Evolutionary conservation across 1,140 invertebrate genomes (phyloP), one percentile per base, ranked within the genome.

Genomic region (Bombus sylvicola): DNA sequence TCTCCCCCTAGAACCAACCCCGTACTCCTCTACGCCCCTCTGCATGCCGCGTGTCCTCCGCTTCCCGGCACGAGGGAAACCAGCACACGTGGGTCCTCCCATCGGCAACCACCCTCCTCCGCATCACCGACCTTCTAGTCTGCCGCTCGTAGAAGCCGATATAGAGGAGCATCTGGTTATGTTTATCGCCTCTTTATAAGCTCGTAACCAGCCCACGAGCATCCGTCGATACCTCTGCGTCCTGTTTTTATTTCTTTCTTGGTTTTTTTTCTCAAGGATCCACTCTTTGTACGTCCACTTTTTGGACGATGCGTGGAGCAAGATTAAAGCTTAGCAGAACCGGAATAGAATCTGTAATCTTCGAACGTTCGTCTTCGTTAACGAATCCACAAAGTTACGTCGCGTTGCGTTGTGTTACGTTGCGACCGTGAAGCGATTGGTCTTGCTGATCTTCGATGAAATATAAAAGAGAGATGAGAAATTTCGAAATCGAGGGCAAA

Each of bases 151-250:
- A 78, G 71, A 81, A 71, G 72, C 62, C 88, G 88, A 89, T 89
- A 83, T 84, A 89, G 57, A 81, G 47, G 77, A 89, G 88, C 69
- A 81, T 79, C 76, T 73, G 83, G 87, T 87, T 88, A 91, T 91
- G 94, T 93, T 94, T 94, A 94, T 94, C 93, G 93, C 90, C 92
- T 94, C 94, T 94, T 94, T 93, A 94, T 92, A 93, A 94, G 93
- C 93, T 94, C 93, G 91, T 94, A 94, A 94, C 93, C 91, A 93
- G 90, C 90, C 93, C 89, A 88, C 87, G 90, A 90, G 92, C 89
- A 91, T 92, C 87, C 71, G 81, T 22, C 41, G 5, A 72, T 41
- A 13, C 85, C 71, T 59, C 28, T 18, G 31, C 43, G 64, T 34
- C 6, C 15, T 18, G 1, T 68, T 34, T 34, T 64, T 31, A n/a